Evolutionary conservation across 2,113 vertebrate species (phyloP).

Genomic region (Spea bombifrons): DNA sequence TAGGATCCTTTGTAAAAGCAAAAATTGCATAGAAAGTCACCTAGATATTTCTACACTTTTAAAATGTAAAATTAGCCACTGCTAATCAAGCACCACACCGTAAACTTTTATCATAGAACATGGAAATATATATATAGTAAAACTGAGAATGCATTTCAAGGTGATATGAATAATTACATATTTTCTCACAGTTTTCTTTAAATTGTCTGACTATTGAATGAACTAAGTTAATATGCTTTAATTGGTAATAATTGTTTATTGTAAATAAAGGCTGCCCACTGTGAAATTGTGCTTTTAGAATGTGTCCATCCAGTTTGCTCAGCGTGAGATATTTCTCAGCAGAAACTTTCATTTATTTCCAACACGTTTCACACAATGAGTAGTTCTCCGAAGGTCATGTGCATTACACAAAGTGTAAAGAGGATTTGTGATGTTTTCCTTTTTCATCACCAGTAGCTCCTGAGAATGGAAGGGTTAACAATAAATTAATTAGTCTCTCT

Average conservation of each 20-base stretch:
- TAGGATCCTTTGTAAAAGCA: background rate
- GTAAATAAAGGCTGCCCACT: constrained; percentile 4
- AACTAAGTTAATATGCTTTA: constrained; percentile 20
- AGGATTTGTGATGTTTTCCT: too few relatives aligned
- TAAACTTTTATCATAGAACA: constrained; percentile 6
- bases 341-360: too few relatives aligned
- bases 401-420: too few relatives aligned
- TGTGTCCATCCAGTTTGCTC: background rate
- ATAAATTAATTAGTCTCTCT: too few relatives aligned
- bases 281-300: constrained; percentile 12
- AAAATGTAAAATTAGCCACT: background rate
- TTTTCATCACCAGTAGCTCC: too few relatives aligned
- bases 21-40: background rate
- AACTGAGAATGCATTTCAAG: background rate
- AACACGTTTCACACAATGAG: too few relatives aligned
- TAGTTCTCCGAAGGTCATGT: too few relatives aligned
- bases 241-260: constrained; percentile 8
- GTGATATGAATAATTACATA: constrained; percentile 17
- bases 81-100: background rate
- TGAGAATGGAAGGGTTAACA: too few relatives aligned
- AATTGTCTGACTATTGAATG: background rate
- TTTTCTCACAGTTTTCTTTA: constrained; percentile 15
- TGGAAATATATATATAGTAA: constrained; percentile 11
- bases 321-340: background rate
- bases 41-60: too few relatives aligned